Base-by-base conservation (phyloP, 2,113 vertebrate species). In the Thomomys bottae region DNA sequence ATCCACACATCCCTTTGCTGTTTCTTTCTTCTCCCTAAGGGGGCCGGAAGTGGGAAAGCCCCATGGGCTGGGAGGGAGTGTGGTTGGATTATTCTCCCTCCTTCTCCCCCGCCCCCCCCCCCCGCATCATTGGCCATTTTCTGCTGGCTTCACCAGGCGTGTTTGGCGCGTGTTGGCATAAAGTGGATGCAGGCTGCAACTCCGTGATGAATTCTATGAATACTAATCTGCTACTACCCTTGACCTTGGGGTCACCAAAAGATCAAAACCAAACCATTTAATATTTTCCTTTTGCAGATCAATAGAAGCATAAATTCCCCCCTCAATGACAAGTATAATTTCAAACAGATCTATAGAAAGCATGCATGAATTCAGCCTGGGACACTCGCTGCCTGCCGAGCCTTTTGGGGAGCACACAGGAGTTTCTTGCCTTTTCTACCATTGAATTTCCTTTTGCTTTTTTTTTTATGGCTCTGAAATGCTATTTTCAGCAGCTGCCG, bases 281-380 rank as follows among this genome's bases (percentile, higher is more conserved):
- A 99, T 99, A 99, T 99, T 99, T 99, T 99, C 98, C 98, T 98
- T 98, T 98, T 98, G 98, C 96, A 98, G 99, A 99, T 99, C 99
- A 99, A 99, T 99, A 98, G 98, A 95, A 96, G 98, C 98, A 99
- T 99, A 99, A 99, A 99, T 99, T 99, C 98, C 98, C 49, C 98
- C 98, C 98, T 99, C 99, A 99, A 99, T 99, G 99, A 99, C 99
- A 99, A 99, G 98, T 98, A 99, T 99, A 99, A 99, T 99, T 99
- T 99, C 99, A 98, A 99, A 98, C 98, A 99, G 98, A 99, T 99
- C 98, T 98, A 99, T 99, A 99, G 98, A 97, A 98, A 90, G 97
- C 98, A 96, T 94, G 97, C 97, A 90, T 96, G 97, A 97, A 96
- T 97, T 98, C 98, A 97, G 97, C 97, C 95, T n/a, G 89, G 95